Percentiles rank a stretch among this genome's conserved stretches.
Conservation (phyloP, 35 echinoderm and acorn worm species). For the Ptychodera flava region DNA sequence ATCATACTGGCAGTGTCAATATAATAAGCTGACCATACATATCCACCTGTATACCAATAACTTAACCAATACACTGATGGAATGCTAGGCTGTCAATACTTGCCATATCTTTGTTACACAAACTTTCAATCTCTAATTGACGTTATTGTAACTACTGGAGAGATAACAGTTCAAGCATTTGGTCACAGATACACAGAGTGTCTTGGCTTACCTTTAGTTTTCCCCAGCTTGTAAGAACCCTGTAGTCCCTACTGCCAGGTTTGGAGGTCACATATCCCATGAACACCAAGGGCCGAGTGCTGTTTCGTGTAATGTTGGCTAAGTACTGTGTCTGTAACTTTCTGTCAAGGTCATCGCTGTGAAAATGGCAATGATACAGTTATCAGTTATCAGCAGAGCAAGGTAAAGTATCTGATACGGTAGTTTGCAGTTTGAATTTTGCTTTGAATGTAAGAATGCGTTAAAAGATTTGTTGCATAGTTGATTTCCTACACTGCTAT, state of each 20-base stretch:
- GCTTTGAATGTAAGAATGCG: background rate
- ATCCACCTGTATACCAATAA: too few relatives aligned
- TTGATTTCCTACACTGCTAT: background rate
- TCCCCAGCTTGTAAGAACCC: conserved; percentile 62
- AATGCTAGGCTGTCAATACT: too few relatives aligned
- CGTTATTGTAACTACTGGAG: too few relatives aligned
- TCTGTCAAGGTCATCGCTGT: conserved; percentile 57
- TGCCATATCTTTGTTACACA: too few relatives aligned
- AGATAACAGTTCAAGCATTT: too few relatives aligned
- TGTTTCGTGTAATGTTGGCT: conserved; percentile 80
- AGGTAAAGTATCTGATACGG: background rate
- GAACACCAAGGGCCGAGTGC: conserved; percentile 78
- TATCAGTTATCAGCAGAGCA: conserved; percentile 3
- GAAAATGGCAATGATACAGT: background rate
- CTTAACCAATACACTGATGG: too few relatives aligned
- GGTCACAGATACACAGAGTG: too few relatives aligned
- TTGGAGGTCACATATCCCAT: conserved; percentile 75
- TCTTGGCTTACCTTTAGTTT: conserved; percentile 96
- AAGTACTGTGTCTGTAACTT: conserved; percentile 63
- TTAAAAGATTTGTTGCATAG: background rate
- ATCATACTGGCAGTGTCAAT: too few relatives aligned
- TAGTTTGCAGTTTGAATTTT: background rate
- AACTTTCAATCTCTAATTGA: too few relatives aligned
- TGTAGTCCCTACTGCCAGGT: conserved; percentile 88
- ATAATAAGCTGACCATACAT: too few relatives aligned